phyloP scores from a whole-genome alignment of 2,888 invertebrate genomes.

The Lomographa bimaculata region DNA sequence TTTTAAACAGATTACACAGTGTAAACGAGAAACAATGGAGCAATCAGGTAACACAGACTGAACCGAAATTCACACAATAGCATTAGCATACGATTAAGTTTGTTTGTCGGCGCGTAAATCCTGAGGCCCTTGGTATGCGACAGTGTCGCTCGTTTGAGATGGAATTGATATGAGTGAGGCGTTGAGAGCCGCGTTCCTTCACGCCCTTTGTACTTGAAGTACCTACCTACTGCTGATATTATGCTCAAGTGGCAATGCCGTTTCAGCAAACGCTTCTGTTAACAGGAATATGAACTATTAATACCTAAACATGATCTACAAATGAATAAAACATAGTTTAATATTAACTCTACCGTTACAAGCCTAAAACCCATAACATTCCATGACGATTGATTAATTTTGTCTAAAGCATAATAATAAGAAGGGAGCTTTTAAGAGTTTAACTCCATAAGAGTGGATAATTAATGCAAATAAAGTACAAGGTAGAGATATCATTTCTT shows the following conservation, averaged over 20 bases:
- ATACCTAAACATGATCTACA: no score
- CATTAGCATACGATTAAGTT: conserved; percentile 34
- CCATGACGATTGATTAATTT: no score
- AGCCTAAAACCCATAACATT: no score
- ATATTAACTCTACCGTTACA: no score
- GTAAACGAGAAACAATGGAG: conserved; percentile 25
- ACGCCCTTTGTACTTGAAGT: conserved; percentile 49
- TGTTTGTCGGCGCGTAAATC: conserved; percentile 40
- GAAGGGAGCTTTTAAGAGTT: no score
- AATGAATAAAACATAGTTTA: no score
- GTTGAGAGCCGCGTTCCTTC: conserved; percentile 64
- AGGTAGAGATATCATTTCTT: conserved; percentile 2
- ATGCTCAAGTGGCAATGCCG: conserved; percentile 7
- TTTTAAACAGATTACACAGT: conserved; percentile 10
- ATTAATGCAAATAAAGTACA: conserved; percentile 7
- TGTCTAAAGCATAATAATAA: no score
- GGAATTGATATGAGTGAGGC: conserved; percentile 59
- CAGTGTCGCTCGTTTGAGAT: conserved; percentile 61
- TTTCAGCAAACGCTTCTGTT: conserved; percentile 8
- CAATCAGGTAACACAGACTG: conserved; percentile 29
- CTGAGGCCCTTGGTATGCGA: conserved; percentile 58
- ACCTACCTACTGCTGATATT: conserved; percentile 11
- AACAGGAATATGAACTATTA: not conserved
- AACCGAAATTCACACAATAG: conserved; percentile 35
- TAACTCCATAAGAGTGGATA: not conserved